Evolutionary conservation across 2,797 vertebrate species (phyloP).

Genomic region (Malurus leucopterus): DNA sequence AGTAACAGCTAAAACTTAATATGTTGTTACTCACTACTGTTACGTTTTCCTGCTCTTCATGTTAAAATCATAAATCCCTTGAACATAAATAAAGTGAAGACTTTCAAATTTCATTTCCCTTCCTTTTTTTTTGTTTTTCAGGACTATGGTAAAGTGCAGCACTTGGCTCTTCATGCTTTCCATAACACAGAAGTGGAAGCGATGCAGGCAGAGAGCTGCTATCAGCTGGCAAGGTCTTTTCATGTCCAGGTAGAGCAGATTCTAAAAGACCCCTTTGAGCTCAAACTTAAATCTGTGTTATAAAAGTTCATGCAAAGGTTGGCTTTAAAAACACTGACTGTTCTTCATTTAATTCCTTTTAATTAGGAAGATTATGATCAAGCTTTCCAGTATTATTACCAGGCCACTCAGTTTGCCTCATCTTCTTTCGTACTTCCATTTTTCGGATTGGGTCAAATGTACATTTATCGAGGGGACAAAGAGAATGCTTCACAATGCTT

Average conservation of each 20-base stretch:
- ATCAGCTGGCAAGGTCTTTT: conserved; percentile 95
- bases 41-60: background rate
- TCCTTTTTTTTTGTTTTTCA: conserved; percentile 40
- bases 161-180: conserved; percentile 96
- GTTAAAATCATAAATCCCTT: background rate
- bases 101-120: background rate
- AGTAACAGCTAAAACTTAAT: background rate
- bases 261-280: background rate
- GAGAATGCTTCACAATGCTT: conserved; percentile 98
- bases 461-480: conserved; percentile 95
- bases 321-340: background rate
- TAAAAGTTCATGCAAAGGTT: background rate
- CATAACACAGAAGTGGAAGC: conserved; percentile 98
- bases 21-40: background rate
- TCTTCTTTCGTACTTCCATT: conserved; percentile 96
- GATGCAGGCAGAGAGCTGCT: conserved; percentile 98
- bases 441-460: conserved; percentile 98
- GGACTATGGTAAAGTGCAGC: conserved; percentile 99
- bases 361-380: conserved; percentile 96
- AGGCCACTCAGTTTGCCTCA: conserved; percentile 97
- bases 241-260: conserved; percentile 87
- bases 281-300: background rate
- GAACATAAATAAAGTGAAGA: background rate
- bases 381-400: conserved; percentile 98
- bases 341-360: background rate